phyloP scores from a whole-genome alignment of 2,888 invertebrate genomes.

The Rugalucina vietnamica region DNA sequence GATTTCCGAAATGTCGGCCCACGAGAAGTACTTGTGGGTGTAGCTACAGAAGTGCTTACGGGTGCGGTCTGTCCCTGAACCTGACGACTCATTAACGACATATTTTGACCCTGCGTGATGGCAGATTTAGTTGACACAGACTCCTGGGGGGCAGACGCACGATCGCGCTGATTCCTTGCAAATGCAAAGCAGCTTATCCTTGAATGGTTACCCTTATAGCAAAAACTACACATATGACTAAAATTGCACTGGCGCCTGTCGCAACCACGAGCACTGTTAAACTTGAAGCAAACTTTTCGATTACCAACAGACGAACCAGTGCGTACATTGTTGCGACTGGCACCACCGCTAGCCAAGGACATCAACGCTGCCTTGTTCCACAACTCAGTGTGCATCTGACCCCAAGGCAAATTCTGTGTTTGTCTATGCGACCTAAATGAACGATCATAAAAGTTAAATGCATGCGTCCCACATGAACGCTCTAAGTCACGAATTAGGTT shows the following conservation, averaged over 20 bases:
- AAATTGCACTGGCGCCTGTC: neutral
- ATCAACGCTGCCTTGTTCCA: neutral
- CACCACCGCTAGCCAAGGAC: neutral
- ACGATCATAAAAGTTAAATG: neutral
- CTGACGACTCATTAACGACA: neutral
- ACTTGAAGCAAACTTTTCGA: neutral
- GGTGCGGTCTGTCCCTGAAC: neutral
- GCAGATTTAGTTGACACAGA: neutral
- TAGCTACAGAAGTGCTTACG: neutral
- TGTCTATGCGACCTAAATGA: neutral
- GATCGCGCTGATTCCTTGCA: neutral
- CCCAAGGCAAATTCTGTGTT: neutral
- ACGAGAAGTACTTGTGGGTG: neutral
- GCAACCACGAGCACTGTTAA: neutral
- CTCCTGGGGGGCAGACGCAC: neutral
- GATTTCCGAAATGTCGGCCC: neutral
- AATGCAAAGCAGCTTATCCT: neutral
- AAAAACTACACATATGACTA: neutral
- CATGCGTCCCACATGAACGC: neutral
- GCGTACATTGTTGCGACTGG: neutral
- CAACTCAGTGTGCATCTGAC: neutral
- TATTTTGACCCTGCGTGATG: neutral
- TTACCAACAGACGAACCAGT: neutral
- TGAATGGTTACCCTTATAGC: neutral
- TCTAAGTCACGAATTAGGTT: neutral